Conservation (phyloP, 2,797 vertebrate species). For the Platalea minor region DNA sequence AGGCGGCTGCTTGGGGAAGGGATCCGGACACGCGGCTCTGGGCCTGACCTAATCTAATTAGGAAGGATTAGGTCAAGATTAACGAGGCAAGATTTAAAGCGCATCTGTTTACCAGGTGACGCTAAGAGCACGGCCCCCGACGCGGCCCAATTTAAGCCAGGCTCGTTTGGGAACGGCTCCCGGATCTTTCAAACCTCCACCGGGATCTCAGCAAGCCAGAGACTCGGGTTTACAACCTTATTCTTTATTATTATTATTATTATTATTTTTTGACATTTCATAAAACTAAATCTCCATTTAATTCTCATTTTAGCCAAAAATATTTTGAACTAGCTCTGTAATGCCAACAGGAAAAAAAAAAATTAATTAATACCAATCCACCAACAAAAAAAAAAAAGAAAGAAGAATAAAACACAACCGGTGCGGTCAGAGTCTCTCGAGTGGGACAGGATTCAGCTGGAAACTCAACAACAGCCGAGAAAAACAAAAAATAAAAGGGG, state of each 20-base stretch:
- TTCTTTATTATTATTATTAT: background rate
- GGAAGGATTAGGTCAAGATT: no score
- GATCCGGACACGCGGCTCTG: fast-evolving
- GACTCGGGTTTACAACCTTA: background rate
- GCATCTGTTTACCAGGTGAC: no score
- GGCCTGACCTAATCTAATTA: background rate
- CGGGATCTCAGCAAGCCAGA: background rate
- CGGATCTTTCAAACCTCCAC: no score
- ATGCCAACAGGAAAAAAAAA: background rate
- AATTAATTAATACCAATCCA: background rate
- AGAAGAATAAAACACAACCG: background rate
- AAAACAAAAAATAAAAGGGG: no score
- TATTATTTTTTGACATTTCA: background rate
- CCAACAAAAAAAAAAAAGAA: background rate
- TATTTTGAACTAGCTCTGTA: slow-evolving; percentile 44
- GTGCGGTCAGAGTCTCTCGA: background rate
- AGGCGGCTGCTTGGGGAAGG: background rate
- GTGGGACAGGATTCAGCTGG: background rate
- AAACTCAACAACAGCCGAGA: background rate
- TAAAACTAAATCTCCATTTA: slow-evolving; percentile 66
- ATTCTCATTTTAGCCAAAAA: slow-evolving; percentile 46
- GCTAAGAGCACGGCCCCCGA: no score
- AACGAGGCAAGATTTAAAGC: background rate
- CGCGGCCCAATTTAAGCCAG: fast-evolving
- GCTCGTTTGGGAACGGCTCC: fast-evolving